Percentiles rank a stretch among this genome's conserved stretches.
phyloP scores from a whole-genome alignment of 2,797 vertebrate genomes.

The Cossypha heuglini region DNA sequence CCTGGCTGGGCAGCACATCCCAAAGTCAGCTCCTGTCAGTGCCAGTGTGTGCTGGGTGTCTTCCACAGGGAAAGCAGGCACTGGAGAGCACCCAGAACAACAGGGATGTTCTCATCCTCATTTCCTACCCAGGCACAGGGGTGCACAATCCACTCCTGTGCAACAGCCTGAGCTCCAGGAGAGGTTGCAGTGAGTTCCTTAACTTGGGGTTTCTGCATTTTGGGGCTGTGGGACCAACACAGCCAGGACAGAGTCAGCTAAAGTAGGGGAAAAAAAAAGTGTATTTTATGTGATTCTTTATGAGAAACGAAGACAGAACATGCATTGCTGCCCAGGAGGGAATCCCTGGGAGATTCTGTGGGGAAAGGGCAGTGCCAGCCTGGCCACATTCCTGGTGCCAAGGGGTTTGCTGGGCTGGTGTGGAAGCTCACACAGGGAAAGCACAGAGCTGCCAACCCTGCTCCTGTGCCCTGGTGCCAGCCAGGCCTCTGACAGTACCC shows the following conservation, averaged over 20 bases:
- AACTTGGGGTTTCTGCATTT: neutral
- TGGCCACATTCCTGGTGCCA: neutral
- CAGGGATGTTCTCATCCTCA: too few relatives aligned
- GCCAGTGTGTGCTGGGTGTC: neutral
- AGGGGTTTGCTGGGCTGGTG: neutral
- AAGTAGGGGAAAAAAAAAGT: neutral
- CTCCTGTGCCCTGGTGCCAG: neutral
- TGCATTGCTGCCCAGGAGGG: neutral
- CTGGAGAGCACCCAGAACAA: neutral
- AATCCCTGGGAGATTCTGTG: neutral
- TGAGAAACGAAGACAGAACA: neutral
- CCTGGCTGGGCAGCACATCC: neutral
- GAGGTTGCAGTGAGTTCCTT: rapidly evolving
- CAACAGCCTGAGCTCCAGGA: neutral
- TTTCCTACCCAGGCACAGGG: neutral
- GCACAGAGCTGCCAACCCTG: neutral
- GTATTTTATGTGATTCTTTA: neutral
- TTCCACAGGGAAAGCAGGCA: neutral
- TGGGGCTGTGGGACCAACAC: neutral
- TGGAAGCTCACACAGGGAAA: neutral
- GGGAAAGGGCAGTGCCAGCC: neutral
- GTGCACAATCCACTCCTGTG: neutral
- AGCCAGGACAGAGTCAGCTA: neutral
- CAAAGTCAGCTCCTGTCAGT: neutral
- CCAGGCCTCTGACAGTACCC: neutral